phyloP scores from a whole-genome alignment of 2,797 vertebrate genomes.

The Paguma larvata region DNA sequence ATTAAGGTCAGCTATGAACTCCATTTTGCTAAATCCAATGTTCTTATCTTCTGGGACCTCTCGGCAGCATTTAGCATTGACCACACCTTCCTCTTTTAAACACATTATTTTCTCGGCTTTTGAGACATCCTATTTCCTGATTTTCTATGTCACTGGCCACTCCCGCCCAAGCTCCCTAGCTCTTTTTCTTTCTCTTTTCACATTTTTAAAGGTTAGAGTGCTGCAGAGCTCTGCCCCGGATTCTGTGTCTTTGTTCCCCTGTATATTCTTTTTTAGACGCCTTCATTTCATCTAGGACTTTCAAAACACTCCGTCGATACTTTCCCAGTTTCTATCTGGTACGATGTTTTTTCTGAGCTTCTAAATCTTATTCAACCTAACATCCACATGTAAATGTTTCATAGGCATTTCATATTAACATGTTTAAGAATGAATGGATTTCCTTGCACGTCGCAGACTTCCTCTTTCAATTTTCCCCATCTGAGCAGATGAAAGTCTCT shows the following conservation, averaged over 20 bases:
- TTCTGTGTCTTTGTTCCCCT: background rate
- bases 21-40: background rate
- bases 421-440: background rate
- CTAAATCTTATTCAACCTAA: background rate
- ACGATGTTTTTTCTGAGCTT: background rate
- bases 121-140: background rate
- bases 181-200: background rate
- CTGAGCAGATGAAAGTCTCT: background rate
- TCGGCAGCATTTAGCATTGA: background rate
- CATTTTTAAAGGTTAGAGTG: background rate
- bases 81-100: background rate
- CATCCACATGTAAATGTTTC: background rate
- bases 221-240: background rate
- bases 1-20: background rate
- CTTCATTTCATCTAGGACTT: background rate
- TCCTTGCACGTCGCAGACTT: background rate
- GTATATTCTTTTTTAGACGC: background rate
- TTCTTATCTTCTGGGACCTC: background rate
- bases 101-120: background rate
- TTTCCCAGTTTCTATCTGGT: background rate
- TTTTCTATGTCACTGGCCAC: background rate
- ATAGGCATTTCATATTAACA: background rate
- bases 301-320: background rate
- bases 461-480: background rate
- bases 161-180: background rate